Conservation (phyloP, 2,797 vertebrate genomes). For the Botia almorhae region DNA sequence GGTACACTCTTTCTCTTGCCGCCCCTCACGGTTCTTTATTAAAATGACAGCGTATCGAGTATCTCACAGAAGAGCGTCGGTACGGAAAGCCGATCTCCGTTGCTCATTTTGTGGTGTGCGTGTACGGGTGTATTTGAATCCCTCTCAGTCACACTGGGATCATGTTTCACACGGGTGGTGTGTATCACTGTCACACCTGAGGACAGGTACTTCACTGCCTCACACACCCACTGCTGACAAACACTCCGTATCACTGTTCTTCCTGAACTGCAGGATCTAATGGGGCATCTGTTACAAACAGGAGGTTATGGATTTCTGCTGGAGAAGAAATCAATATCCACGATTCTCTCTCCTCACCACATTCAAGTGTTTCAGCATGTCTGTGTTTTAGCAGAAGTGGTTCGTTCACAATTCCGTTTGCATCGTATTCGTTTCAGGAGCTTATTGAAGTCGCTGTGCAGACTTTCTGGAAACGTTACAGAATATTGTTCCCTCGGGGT, state of each 20-base stretch:
- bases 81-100: constrained; percentile 40
- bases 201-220: constrained; percentile 21
- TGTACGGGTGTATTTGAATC: constrained; percentile 11
- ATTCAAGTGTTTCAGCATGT: neutral
- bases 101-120: constrained; percentile 30
- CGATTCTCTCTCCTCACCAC: constrained; percentile 16
- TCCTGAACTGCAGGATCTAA: constrained; percentile 31
- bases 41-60: constrained; percentile 39
- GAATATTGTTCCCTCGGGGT: constrained; percentile 21
- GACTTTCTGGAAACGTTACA: constrained; percentile 11
- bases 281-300: constrained; percentile 35
- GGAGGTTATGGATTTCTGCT: constrained; percentile 40
- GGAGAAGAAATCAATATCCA: constrained; percentile 28
- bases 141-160: constrained; percentile 16
- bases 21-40: neutral
- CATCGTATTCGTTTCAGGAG: constrained; percentile 9
- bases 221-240: constrained; percentile 23
- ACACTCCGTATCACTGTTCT: neutral
- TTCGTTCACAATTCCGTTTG: constrained; percentile 25
- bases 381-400: constrained; percentile 16
- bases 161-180: constrained; percentile 17
- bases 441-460: neutral
- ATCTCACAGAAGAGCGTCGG: constrained; percentile 5
- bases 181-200: constrained; percentile 42
- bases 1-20: constrained; percentile 8